phyloP scores from a whole-genome alignment of 2,888 invertebrate species.

The Xanthorhoe spadicearia region DNA sequence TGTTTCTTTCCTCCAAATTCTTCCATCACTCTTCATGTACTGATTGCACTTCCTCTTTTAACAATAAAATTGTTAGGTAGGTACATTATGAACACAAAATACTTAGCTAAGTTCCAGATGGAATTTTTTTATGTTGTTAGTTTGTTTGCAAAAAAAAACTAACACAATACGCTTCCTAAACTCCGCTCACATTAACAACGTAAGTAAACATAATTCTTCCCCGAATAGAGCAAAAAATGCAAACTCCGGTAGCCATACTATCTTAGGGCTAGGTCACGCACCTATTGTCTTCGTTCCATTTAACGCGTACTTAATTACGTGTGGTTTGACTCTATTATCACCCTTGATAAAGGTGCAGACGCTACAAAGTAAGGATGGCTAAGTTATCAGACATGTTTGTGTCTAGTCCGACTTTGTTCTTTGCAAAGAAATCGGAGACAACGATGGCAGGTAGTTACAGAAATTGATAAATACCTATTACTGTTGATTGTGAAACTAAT shows the following conservation, averaged over 20 bases:
- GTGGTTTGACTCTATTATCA: slow-evolving; percentile 59
- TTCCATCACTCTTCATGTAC: no score
- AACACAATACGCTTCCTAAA: not conserved
- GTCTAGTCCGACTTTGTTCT: not conserved
- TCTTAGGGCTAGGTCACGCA: slow-evolving; percentile 57
- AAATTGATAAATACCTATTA: no score
- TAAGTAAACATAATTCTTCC: slow-evolving; percentile 11
- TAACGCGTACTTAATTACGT: slow-evolving; percentile 68
- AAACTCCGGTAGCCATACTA: slow-evolving; percentile 32
- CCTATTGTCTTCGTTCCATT: slow-evolving; percentile 70
- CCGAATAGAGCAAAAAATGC: slow-evolving; percentile 18
- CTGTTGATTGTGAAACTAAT: no score
- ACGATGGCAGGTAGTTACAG: no score
- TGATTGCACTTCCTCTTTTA: no score
- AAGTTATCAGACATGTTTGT: not conserved
- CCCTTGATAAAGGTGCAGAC: slow-evolving; percentile 68
- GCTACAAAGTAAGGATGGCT: slow-evolving; percentile 42
- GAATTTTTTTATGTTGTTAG: not conserved
- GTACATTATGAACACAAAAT: no score
- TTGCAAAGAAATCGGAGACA: not conserved
- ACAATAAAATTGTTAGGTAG: no score
- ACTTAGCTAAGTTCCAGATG: no score
- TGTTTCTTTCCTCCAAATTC: no score
- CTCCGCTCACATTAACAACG: not conserved
- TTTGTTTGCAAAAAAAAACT: not conserved